Evolutionary conservation across 2,113 vertebrate species (phyloP).

Genomic region (Hyaena hyaena): DNA sequence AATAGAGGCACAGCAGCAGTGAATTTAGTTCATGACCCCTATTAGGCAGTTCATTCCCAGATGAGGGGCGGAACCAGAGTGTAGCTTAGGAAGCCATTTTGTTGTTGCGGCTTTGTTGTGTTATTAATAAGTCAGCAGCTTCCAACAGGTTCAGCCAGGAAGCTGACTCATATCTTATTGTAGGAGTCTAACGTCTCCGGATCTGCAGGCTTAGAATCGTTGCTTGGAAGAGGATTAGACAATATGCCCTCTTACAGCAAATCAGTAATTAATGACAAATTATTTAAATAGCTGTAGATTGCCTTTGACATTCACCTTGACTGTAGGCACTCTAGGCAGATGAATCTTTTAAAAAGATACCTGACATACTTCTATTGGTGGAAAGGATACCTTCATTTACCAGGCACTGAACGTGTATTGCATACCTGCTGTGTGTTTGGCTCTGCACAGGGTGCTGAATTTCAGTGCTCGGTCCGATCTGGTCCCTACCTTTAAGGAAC

Average conservation of each 20-base stretch:
- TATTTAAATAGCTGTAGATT: constrained; percentile 59
- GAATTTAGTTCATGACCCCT: not conserved
- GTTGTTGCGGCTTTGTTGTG: not conserved
- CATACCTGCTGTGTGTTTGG: not conserved
- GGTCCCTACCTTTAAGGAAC: not conserved
- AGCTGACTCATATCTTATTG: not conserved
- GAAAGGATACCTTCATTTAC: not conserved
- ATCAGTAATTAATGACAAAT: constrained; percentile 48
- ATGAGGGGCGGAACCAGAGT: not conserved
- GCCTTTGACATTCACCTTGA: constrained; percentile 12
- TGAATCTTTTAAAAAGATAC: not conserved
- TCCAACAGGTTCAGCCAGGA: not conserved
- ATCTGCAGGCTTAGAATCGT: constrained; percentile 17
- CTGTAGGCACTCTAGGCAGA: not conserved
- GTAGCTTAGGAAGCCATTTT: not conserved
- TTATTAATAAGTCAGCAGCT: constrained; percentile 37
- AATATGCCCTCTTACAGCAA: constrained; percentile 40
- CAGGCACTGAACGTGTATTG: not conserved
- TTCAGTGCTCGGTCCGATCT: not conserved
- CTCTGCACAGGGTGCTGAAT: not conserved
- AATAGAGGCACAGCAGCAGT: not conserved
- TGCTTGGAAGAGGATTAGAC: constrained; percentile 47
- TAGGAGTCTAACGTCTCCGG: not conserved
- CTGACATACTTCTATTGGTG: not conserved
- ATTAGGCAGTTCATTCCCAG: not conserved